These are phyloP conservation scores for Trachops cirrhosus DNA, from an alignment of 2,797 vertebrate genomes.

Conservation along the genomic window DNA sequence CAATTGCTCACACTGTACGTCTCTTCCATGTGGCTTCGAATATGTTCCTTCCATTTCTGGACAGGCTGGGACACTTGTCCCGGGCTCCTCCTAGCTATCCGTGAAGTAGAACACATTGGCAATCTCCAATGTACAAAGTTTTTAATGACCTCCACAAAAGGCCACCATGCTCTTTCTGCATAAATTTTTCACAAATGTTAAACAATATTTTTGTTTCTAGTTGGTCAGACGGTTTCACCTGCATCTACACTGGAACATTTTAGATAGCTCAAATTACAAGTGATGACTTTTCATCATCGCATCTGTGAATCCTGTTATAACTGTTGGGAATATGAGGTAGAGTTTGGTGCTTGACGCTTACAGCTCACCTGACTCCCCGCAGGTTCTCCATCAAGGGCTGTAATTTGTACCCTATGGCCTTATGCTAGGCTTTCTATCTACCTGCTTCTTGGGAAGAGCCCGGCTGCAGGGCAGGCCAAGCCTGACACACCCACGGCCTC, in stretches of 20 bases:
- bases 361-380: not conserved
- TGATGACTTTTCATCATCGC: not conserved
- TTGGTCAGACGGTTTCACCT: not conserved
- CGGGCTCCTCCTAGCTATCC: not conserved
- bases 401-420: not conserved
- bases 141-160: not conserved
- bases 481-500: not conserved
- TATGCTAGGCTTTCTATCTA: not conserved
- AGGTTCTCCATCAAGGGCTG: not conserved
- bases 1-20: not conserved
- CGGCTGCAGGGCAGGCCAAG: not conserved
- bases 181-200: not conserved
- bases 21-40: not conserved
- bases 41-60: not conserved
- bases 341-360: not conserved
- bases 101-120: not conserved
- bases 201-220: not conserved
- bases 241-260: not conserved
- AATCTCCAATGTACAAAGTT: not conserved
- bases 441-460: not conserved
- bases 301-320: not conserved
- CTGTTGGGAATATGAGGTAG: not conserved
- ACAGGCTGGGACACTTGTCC: not conserved
- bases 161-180: not conserved
- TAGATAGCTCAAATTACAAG: not conserved